Evolutionary conservation across 2,888 invertebrate species (phyloP).

Genomic region (Leptinotarsa tumamoca): DNA sequence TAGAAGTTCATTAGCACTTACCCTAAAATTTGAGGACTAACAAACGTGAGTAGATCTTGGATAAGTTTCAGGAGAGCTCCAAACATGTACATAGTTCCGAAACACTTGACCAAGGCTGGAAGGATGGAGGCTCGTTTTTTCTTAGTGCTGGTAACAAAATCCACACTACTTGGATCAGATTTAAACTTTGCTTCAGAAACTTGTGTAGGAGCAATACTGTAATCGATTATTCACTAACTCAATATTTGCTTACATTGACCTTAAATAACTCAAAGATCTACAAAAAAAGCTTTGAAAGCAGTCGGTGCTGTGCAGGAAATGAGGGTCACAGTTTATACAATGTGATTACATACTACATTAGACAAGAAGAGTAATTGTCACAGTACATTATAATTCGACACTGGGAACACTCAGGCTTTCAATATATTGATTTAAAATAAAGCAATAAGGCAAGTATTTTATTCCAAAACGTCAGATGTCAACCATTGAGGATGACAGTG

Average conservation of each 20-base stretch:
- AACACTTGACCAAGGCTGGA: slow-evolving; percentile 86
- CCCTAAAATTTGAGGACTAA: slow-evolving; percentile 90
- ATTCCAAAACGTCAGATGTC: no score
- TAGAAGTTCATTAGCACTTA: slow-evolving; percentile 64
- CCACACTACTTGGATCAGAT: slow-evolving; percentile 78
- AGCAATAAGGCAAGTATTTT: no score
- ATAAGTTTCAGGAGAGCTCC: slow-evolving; percentile 86
- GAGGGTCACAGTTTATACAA: not conserved
- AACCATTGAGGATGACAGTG: no score
- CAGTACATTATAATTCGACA: not conserved
- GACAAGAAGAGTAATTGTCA: not conserved
- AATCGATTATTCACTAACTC: slow-evolving; percentile 12
- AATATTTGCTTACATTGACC: slow-evolving; percentile 4
- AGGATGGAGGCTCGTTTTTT: slow-evolving; percentile 85
- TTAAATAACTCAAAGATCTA: slow-evolving; percentile 27
- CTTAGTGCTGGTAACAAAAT: slow-evolving; percentile 76
- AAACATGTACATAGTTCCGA: slow-evolving; percentile 87
- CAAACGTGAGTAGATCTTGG: slow-evolving; percentile 88
- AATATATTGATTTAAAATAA: no score
- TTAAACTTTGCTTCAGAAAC: slow-evolving; percentile 75
- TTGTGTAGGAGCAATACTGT: slow-evolving; percentile 35
- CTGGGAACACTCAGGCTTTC: no score
- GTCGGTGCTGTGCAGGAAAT: not conserved
- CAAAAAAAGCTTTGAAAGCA: slow-evolving; percentile 20
- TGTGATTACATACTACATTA: slow-evolving; percentile 4